Percentiles rank a stretch among this genome's conserved stretches.
Conservation (phyloP, 2,888 invertebrate species). For the Hecatera dysodea region DNA sequence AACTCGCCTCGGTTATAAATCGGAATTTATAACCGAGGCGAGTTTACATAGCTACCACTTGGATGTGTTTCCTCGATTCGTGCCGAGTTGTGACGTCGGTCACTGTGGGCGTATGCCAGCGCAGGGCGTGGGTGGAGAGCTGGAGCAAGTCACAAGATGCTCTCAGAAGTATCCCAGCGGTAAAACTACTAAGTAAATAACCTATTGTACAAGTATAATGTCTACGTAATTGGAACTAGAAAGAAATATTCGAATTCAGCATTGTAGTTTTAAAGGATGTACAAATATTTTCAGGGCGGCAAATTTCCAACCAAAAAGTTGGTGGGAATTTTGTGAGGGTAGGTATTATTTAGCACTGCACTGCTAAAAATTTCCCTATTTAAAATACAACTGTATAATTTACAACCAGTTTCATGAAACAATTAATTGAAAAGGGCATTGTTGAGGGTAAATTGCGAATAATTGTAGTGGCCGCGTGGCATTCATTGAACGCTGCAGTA, state of each 20-base stretch:
- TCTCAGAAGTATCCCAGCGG: not conserved
- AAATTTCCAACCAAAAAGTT: not conserved
- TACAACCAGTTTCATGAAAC: not conserved
- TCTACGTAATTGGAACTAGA: not conserved
- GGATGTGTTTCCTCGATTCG: conserved; percentile 37
- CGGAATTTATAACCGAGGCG: conserved; percentile 23
- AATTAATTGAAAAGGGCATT: conserved; percentile 38
- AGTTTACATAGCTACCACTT: conserved; percentile 38
- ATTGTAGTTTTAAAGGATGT: not conserved
- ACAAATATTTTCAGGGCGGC: too few relatives aligned
- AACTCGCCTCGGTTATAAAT: too few relatives aligned
- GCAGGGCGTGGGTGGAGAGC: conserved; percentile 38
- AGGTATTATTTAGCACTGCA: not conserved
- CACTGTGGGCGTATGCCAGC: conserved; percentile 45
- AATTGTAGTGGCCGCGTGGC: conserved; percentile 2
- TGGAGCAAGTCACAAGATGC: not conserved
- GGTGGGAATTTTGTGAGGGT: not conserved
- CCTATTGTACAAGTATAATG: not conserved
- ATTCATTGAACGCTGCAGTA: conserved; percentile 23
- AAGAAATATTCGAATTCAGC: not conserved
- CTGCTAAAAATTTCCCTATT: conserved; percentile 4
- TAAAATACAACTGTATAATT: conserved; percentile 4
- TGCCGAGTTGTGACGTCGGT: conserved; percentile 46
- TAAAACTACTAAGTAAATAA: conserved; percentile 8
- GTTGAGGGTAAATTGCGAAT: conserved; percentile 31